Percentiles rank a stretch among this genome's conserved stretches.
Evolutionary conservation across 2,888 invertebrate species (phyloP).

Genomic region (Cremastinae sp.): DNA sequence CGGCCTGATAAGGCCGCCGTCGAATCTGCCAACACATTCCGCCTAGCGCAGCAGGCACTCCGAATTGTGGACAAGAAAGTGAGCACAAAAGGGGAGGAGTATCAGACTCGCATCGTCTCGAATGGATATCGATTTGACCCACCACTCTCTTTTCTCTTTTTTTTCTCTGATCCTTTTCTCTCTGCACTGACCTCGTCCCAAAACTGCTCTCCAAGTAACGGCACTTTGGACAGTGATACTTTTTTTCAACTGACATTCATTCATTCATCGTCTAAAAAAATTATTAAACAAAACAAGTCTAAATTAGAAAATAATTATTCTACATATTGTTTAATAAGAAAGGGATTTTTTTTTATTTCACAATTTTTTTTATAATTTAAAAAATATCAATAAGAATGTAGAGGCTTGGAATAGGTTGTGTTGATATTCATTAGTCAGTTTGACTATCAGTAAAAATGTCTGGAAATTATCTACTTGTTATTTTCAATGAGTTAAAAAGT

Average conservation of each 20-base stretch:
- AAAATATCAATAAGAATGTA: too few species aligned
- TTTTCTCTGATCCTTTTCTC: background rate
- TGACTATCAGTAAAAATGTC: too few species aligned
- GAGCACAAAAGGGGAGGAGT: slow-evolving; percentile 25
- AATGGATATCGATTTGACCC: slow-evolving; percentile 60
- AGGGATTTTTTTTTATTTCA: too few species aligned
- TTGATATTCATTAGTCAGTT: too few species aligned
- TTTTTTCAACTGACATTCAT: background rate
- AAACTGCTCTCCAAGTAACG: slow-evolving; percentile 33
- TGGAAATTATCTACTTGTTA: too few species aligned
- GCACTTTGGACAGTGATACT: background rate
- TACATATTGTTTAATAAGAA: too few species aligned
- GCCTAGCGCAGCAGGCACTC: slow-evolving; percentile 26
- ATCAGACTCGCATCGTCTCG: slow-evolving; percentile 42
- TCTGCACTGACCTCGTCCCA: slow-evolving; percentile 49
- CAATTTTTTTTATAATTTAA: too few species aligned
- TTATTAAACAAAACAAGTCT: background rate
- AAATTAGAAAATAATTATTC: too few species aligned
- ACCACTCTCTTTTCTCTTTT: slow-evolving; percentile 13
- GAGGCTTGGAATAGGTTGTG: too few species aligned
- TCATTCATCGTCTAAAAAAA: background rate
- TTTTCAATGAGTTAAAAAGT: too few species aligned
- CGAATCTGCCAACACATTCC: slow-evolving; percentile 54
- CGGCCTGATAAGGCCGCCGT: slow-evolving; percentile 30
- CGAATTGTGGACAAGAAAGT: background rate